phyloP scores from a whole-genome alignment of 2,888 invertebrate species.

The Torymus texanus region DNA sequence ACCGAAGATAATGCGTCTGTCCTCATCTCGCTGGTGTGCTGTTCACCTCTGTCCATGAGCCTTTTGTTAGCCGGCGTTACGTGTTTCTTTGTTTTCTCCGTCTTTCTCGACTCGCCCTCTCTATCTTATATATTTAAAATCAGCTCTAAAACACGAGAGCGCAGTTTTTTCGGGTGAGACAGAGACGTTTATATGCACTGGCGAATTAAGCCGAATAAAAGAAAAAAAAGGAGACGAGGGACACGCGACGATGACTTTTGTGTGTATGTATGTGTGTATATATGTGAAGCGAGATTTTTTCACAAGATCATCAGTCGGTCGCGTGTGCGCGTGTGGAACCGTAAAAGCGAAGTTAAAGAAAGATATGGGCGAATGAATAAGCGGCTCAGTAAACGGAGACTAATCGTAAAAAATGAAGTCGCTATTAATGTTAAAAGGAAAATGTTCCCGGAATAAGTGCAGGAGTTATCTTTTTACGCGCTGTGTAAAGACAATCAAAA shows the following conservation, averaged over 20 bases:
- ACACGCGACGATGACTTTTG: slow-evolving; percentile 13
- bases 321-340: slow-evolving; percentile 1
- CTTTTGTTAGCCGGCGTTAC: slow-evolving; percentile 16
- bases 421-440: slow-evolving; percentile 12
- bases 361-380: slow-evolving; percentile 2
- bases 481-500: background rate
- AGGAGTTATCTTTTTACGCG: background rate
- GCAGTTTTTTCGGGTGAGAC: slow-evolving; percentile 6
- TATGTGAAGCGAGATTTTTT: slow-evolving; percentile 18
- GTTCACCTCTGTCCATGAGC: background rate
- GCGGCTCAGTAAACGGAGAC: slow-evolving; percentile 8
- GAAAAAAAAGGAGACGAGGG: background rate
- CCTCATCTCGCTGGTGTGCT: background rate
- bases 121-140: slow-evolving; percentile 17
- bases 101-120: background rate
- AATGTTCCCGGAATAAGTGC: slow-evolving; percentile 12
- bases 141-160: background rate
- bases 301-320: background rate
- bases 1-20: slow-evolving; percentile 1
- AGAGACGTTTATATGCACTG: slow-evolving; percentile 24
- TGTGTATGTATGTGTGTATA: background rate
- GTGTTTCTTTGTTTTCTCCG: background rate
- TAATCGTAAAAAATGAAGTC: slow-evolving; percentile 16
- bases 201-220: slow-evolving; percentile 20
- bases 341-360: slow-evolving; percentile 23